Base-by-base conservation (phyloP, 2,888 invertebrate genomes). In the Dugesia japonica region DNA sequence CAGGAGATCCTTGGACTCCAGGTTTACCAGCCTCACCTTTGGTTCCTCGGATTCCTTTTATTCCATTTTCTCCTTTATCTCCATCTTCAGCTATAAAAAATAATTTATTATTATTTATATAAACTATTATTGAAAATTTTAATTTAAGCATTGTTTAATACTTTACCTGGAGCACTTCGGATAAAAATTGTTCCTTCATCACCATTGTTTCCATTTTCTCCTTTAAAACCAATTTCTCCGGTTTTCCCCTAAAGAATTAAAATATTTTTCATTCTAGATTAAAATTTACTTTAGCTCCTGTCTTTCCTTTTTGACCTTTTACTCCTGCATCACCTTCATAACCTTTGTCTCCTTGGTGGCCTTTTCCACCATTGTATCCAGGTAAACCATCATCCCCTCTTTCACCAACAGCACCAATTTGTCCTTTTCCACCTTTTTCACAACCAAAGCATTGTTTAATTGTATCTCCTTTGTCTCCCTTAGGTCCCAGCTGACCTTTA, bases 341-440 rank as follows among this genome's bases (percentile, higher is more conserved):
- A 28, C 72, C 72, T 28, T 28, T 31, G 4, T 28, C 31, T 4
- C 72, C 72, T 72, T 28, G 15, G 4, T 27, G 7, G 1, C 72
- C 72, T 27, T 72, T 72, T 72, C 26, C 23, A n/a, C 72, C 72
- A 4, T 7, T 17, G 26, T n/a, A 20, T 13, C 72, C 72, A n/a
- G 72, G 72, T n/a, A 72, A n/a, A 4, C 74, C 74, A 26, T 33
- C 26, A 33, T 74, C 74, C 4, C 74, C 74, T 26, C 31, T 74
- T 26, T 33, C 74, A 4, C 74, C 74, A 71, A 17, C 15, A 4
- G 26, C 38, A 7, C 38, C 31, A 33, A 17, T 9, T 28, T 1
- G 26, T 72, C 72, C 72, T 23, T 20, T 23, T 56, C 4, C 4
- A 72, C 72, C 72, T 28, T 72, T 72, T 23, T 31, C 56, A 56